Percentiles rank a stretch among this genome's conserved stretches.
Conservation (phyloP, 2,888 invertebrate genomes). For the Eristalinus sepulchralis region DNA sequence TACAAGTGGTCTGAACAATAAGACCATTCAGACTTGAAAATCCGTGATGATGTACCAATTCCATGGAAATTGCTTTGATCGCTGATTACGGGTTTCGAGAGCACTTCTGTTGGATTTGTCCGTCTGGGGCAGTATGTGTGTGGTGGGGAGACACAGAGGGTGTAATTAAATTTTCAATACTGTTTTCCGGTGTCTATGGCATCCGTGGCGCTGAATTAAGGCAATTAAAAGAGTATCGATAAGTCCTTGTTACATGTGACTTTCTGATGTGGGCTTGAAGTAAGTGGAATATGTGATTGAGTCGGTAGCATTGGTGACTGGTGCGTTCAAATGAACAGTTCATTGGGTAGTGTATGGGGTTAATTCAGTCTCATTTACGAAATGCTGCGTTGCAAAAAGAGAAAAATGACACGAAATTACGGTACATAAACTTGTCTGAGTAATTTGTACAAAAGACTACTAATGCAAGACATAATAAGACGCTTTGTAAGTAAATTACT, state of each 20-base stretch:
- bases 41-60: conserved; percentile 71
- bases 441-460: too few species aligned
- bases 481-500: too few species aligned
- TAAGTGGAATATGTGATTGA: conserved; percentile 62
- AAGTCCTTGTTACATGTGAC: conserved; percentile 44
- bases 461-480: too few species aligned
- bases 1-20: conserved; percentile 68
- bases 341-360: background rate
- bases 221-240: conserved; percentile 41
- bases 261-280: conserved; percentile 19
- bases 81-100: conserved; percentile 65
- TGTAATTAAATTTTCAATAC: conserved; percentile 68
- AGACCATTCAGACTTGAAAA: conserved; percentile 68
- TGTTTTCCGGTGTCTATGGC: conserved; percentile 40
- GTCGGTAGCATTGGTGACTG: background rate
- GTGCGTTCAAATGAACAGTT: background rate
- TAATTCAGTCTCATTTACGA: background rate
- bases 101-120: conserved; percentile 58
- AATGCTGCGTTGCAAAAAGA: background rate
- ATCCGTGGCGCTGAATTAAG: conserved; percentile 43
- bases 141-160: conserved; percentile 38
- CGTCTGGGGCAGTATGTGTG: conserved; percentile 33
- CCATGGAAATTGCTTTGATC: conserved; percentile 67
- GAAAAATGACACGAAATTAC: too few species aligned
- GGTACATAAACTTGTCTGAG: too few species aligned